These are phyloP conservation scores for Ceratina japonica DNA, from an alignment of 1,140 invertebrate genomes.

Conservation along the genomic window DNA sequence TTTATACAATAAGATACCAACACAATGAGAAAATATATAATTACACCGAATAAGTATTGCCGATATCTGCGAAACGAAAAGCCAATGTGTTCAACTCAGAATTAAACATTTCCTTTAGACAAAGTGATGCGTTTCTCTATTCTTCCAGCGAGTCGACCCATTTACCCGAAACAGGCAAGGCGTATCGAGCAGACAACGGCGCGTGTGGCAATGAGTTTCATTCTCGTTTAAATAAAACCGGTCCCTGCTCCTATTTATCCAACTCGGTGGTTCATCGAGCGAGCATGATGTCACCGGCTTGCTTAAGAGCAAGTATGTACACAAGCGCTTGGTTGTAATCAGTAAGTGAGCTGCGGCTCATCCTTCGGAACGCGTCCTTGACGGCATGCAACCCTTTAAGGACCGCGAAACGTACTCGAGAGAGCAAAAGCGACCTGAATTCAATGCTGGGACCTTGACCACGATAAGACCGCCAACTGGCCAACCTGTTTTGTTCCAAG, in stretches of 20 bases:
- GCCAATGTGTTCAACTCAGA: no score
- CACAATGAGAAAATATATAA: no score
- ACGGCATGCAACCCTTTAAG: constrained; percentile 57
- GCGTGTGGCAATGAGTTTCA: no score
- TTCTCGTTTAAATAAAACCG: constrained; percentile 41
- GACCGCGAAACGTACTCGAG: constrained; percentile 10
- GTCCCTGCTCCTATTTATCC: constrained; percentile 30
- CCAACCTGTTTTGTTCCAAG: constrained; percentile 42
- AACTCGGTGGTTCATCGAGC: constrained; percentile 19
- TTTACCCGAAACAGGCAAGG: constrained; percentile 20
- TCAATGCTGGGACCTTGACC: constrained; percentile 63
- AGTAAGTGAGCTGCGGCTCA: constrained; percentile 20
- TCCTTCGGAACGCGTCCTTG: constrained; percentile 59
- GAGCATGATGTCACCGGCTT: constrained; percentile 13
- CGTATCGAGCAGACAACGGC: constrained; percentile 3
- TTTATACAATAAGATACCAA: no score
- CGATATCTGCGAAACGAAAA: no score
- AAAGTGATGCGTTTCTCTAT: neutral
- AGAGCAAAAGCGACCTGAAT: constrained; percentile 49
- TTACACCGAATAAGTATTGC: no score
- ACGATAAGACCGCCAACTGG: constrained; percentile 49
- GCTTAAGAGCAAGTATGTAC: neutral
- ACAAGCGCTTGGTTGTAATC: neutral
- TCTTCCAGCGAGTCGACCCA: constrained; percentile 1
- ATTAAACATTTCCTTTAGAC: no score